A percentile compares a stretch with the other conserved stretches of the same genome.
Conservation (phyloP, 2,113 vertebrate genomes). For the Cyanocitta stelleri region DNA sequence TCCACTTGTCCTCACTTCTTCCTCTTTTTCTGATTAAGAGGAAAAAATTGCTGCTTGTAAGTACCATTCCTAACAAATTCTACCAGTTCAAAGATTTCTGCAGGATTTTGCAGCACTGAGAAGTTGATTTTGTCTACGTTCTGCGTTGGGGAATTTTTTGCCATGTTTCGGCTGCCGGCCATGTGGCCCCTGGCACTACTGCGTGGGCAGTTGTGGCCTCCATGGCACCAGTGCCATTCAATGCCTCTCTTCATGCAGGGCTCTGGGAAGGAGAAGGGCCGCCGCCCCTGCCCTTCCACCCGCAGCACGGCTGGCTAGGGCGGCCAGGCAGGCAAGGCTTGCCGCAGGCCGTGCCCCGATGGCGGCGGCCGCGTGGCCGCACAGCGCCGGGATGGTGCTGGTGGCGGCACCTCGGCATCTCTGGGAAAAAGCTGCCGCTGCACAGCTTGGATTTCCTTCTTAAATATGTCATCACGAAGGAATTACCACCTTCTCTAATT, state of each 20-base stretch:
- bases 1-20: not conserved
- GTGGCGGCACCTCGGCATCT: not conserved
- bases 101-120: not conserved
- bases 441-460: not conserved
- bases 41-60: not conserved
- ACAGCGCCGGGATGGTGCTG: too few relatives aligned
- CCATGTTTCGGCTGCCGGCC: not conserved
- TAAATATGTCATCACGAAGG: not conserved
- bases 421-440: not conserved
- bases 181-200: not conserved
- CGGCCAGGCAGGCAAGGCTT: not conserved
- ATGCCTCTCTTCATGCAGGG: not conserved
- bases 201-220: accelerated
- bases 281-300: not conserved
- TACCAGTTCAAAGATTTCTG: not conserved
- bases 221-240: not conserved
- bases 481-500: not conserved
- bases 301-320: not conserved
- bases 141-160: not conserved
- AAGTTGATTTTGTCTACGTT: not conserved
- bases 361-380: accelerated
- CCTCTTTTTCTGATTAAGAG: not conserved
- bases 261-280: not conserved
- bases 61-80: not conserved
- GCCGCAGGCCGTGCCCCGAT: not conserved